Evolutionary conservation across 2,888 invertebrate species (phyloP).

Genomic region (Acleris emargana): DNA sequence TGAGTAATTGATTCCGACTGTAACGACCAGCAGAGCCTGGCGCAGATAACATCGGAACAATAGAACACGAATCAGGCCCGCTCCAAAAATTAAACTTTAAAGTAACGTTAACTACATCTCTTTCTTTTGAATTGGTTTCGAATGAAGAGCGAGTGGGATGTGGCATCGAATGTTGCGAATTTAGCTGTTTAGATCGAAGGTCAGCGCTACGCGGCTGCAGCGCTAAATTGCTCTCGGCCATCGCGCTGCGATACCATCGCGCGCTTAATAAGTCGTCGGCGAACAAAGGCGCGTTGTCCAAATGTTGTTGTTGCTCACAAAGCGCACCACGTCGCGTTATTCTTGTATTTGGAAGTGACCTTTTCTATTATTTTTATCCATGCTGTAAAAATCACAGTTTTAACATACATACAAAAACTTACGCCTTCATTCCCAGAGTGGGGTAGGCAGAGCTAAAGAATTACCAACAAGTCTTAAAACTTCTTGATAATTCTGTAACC

Average conservation of each 20-base stretch:
- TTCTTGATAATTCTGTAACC: too few relatives aligned
- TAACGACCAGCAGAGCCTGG: slow-evolving; percentile 36
- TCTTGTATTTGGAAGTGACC: not conserved
- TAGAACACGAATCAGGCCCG: slow-evolving; percentile 11
- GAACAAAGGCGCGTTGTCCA: slow-evolving; percentile 34
- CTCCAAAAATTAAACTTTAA: too few relatives aligned
- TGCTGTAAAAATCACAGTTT: too few relatives aligned
- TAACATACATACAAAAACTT: too few relatives aligned
- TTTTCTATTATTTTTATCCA: too few relatives aligned
- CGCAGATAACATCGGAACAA: slow-evolving; percentile 36
- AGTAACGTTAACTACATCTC: too few relatives aligned
- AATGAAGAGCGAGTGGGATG: too few relatives aligned
- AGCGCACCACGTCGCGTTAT: slow-evolving; percentile 9
- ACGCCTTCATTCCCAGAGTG: too few relatives aligned
- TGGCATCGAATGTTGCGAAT: not conserved
- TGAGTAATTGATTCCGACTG: slow-evolving; percentile 36
- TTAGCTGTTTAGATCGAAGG: slow-evolving; percentile 30
- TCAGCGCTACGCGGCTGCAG: slow-evolving; percentile 29
- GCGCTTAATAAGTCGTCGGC: slow-evolving; percentile 33
- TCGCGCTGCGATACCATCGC: slow-evolving; percentile 30
- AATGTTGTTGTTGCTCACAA: slow-evolving; percentile 10
- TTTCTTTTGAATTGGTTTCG: too few relatives aligned
- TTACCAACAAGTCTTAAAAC: too few relatives aligned
- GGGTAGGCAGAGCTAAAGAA: too few relatives aligned
- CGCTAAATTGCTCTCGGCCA: slow-evolving; percentile 32